Conservation (phyloP, 2,797 vertebrate genomes). For the Ceryle rudis region DNA sequence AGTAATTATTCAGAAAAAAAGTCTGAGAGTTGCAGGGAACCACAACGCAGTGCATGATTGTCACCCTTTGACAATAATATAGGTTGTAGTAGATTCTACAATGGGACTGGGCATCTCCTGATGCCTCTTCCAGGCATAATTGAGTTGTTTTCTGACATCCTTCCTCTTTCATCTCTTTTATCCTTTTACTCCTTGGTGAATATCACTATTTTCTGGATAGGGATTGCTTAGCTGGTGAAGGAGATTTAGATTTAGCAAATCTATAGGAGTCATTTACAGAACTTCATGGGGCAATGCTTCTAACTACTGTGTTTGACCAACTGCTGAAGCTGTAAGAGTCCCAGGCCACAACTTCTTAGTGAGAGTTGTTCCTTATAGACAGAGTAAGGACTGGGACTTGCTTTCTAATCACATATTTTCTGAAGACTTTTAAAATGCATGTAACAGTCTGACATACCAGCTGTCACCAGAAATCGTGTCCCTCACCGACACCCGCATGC, state of each 20-base stretch:
- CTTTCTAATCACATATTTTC: slow-evolving; percentile 40
- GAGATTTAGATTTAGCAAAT: background rate
- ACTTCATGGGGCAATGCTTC: background rate
- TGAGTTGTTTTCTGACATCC: accelerated
- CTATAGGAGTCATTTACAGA: background rate
- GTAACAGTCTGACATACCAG: slow-evolving; percentile 52
- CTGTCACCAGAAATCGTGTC: slow-evolving; percentile 50
- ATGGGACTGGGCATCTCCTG: background rate
- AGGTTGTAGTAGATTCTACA: background rate
- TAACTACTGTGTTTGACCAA: background rate
- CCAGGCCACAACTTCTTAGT: background rate
- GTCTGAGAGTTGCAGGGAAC: background rate
- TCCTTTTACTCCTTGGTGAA: background rate
- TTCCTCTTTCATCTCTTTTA: background rate
- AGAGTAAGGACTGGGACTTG: background rate
- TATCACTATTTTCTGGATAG: background rate
- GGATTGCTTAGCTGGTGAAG: background rate
- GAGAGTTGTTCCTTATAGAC: background rate
- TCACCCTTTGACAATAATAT: background rate
- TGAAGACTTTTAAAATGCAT: slow-evolving; percentile 40
- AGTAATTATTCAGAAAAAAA: background rate
- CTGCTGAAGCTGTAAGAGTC: background rate
- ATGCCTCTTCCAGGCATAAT: background rate
- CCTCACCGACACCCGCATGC: background rate
- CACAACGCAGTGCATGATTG: background rate